Base-by-base conservation (phyloP, 2,113 vertebrate genomes). In the Campylorhamphus procurvoides region DNA sequence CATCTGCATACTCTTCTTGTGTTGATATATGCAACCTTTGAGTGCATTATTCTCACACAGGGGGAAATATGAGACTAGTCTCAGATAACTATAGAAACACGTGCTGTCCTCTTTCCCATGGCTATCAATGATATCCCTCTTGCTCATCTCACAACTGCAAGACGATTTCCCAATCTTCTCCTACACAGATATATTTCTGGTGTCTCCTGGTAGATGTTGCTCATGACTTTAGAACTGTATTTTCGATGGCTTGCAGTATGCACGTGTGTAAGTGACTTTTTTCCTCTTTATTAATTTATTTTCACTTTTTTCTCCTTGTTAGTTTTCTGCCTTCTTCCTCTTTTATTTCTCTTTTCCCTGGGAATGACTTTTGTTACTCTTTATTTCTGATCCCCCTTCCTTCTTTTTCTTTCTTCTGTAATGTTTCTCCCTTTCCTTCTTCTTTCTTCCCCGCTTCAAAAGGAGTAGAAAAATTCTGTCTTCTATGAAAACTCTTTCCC, bases 91-190 rank as follows among this genome's bases (percentile, higher is more conserved):
- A 6, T 27, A 74, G 72, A 72, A 88, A 75, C 39, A 47, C 20
- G 76, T 87, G 58, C 74, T 90, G 39, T 78, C 60, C 69, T 78
- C 59, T 92, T 95, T 94, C 91, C 91, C 87, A 72, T 92, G 87
- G 60, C 91, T 94, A 73, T 91, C 87, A 56, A 2, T 89, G 72
- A 29, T 84, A 84, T 22, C 62, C 64, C 35, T 75, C 44, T 23
- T 73, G 80, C 49, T 84, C 69, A 56, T 91, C 84, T 75, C 84
- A 89, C 73, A 89, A 85, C 46, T 93, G 81, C 66, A 85, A 83
- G 53, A 58, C 42, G 19, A 66, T 95, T 59, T 87, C 66, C 25
- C 33, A 50, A 0, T 91, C 96, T 96, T 93, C 71, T 89, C 27
- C 62, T 93, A 13, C 23, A 55, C 12, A 85, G 81, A 76, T 74